These are phyloP conservation scores for Oligia latruncula DNA, from an alignment of 2,888 invertebrate species.

Conservation along the genomic window DNA sequence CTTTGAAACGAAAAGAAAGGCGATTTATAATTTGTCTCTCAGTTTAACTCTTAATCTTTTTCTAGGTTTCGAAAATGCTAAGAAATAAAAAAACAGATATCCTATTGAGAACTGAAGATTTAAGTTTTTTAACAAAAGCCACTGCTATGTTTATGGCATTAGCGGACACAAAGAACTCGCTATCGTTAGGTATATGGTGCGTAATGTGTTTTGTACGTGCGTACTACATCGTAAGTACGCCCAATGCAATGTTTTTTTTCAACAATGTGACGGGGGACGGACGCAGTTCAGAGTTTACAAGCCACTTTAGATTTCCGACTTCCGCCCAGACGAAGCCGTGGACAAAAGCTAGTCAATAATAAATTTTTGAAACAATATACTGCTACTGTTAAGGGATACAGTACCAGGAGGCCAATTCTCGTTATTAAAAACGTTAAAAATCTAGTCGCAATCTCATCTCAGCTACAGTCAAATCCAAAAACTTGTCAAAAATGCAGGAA, in stretches of 20 bases:
- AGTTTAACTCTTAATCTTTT: too few relatives aligned
- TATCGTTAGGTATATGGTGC: background rate
- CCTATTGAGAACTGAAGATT: background rate
- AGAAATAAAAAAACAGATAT: background rate
- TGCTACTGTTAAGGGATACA: background rate
- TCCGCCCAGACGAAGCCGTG: background rate
- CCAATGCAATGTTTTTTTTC: background rate
- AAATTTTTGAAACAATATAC: background rate
- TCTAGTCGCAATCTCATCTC: background rate
- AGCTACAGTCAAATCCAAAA: background rate
- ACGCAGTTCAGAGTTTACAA: background rate
- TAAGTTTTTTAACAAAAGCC: background rate
- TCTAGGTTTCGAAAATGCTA: too few relatives aligned
- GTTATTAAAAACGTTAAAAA: background rate
- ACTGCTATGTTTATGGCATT: background rate
- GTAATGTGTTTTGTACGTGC: background rate
- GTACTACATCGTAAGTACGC: background rate
- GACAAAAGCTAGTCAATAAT: background rate
- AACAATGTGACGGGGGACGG: background rate
- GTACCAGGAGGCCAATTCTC: background rate
- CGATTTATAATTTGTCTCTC: background rate
- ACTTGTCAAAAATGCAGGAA: background rate
- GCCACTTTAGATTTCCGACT: background rate
- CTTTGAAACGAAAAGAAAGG: conserved; percentile 35
- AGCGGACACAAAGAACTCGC: background rate